Base-by-base conservation (phyloP, 1,140 invertebrate genomes). In the Anoplolepis gracilipes region DNA sequence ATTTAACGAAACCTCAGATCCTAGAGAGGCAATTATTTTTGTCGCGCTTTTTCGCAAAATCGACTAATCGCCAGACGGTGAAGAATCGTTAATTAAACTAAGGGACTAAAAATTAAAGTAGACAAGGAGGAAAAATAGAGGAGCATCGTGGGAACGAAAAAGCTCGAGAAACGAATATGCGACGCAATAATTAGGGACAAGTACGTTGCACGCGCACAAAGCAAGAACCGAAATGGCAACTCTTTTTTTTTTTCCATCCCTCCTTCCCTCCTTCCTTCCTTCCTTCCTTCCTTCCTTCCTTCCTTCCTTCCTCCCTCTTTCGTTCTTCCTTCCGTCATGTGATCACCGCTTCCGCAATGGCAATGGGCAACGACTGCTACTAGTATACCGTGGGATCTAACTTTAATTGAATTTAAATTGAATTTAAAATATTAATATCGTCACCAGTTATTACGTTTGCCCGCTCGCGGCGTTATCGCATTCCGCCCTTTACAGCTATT, bases 331-430 rank as follows among this genome's bases (percentile, higher is more conserved):
- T 30, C 25, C 22, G 28, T 42, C 22, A 53, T 73, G 36, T 57
- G 65, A 73, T 84, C 67, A 25, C 46, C 55, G 69, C 79, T 82
- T 88, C 72, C 69, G 62, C 19, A 49, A 49, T 76, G 55, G 82
- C 25, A 78, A 55, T 55, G 61, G 42, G 8, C 42, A 28, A 67
- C 49, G 77, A 81, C 65, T 81, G 78, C 33, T 72, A 59, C 42
- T 78, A 78, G 76, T 49, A 49, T 49, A 70, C 49, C 72, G 76
- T 76, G 33, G 19, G 36, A 59, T 81, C 53, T 84, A 92, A 92
- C 87, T 93, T 91, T 93, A 93, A 93, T 93, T 92, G 92, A 93
- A 92, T 92, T 93, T 92, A 91, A 93, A 94, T 93, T 94, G 91
- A 93, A 93, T 93, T 93, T 92, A 91, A 93, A 92, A 93, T 93